A percentile compares a stretch with the other conserved stretches of the same genome.
phyloP scores from a whole-genome alignment of 2,888 invertebrate genomes.

The Ctena decussata region DNA sequence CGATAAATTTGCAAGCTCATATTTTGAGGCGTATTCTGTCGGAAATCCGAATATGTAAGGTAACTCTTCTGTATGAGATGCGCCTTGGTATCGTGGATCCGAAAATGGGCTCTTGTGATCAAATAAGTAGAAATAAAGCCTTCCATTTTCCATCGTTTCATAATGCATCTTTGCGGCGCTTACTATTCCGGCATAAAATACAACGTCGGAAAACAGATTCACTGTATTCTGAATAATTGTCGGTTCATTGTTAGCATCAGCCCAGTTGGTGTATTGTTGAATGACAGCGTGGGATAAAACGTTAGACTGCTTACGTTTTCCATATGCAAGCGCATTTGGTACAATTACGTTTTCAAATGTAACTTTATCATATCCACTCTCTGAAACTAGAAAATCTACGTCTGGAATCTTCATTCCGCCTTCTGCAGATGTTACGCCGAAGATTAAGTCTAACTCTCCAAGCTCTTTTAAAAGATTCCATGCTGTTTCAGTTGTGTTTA shows the following conservation, averaged over 20 bases:
- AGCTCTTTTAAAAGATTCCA: background rate
- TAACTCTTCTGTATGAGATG: background rate
- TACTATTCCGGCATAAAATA: background rate
- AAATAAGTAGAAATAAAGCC: background rate
- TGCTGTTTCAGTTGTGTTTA: background rate
- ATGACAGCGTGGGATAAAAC: background rate
- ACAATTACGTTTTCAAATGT: background rate
- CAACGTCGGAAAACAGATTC: background rate
- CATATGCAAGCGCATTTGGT: background rate
- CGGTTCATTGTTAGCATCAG: background rate
- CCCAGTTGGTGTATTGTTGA: background rate
- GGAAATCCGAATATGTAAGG: background rate
- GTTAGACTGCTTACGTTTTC: background rate
- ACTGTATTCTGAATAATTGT: background rate
- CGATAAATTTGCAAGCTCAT: background rate
- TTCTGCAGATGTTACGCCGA: background rate
- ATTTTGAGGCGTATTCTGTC: background rate
- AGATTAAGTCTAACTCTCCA: background rate
- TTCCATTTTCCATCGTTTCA: background rate
- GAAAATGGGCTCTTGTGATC: background rate
- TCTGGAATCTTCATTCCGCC: background rate
- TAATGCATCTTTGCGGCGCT: background rate
- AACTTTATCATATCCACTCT: background rate
- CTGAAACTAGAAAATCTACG: background rate
- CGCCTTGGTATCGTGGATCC: background rate